A percentile compares a stretch with the other conserved stretches of the same genome.
Evolutionary conservation across 2,113 vertebrate genomes (phyloP).

Genomic region (Elephantulus edwardii): DNA sequence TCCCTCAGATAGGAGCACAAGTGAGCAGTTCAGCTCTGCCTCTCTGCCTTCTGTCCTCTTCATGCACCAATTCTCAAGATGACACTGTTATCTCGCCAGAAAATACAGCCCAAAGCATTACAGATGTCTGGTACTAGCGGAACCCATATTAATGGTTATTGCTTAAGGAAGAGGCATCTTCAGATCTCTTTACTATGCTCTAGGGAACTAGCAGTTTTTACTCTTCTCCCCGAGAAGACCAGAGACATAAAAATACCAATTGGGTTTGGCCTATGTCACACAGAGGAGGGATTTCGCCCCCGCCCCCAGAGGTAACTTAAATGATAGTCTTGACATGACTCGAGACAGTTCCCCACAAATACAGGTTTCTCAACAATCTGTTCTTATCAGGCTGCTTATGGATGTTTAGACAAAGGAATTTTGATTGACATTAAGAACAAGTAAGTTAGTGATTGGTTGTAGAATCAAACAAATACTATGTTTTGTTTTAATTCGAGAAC

Average conservation of each 20-base stretch:
- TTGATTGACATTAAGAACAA: too few relatives aligned
- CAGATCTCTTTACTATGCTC: constrained; percentile 74
- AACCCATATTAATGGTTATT: constrained; percentile 85
- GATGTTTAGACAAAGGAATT: background rate
- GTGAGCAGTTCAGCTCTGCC: constrained; percentile 74
- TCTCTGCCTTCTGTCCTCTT: constrained; percentile 80
- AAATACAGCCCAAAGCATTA: constrained; percentile 84
- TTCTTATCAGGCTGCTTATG: background rate
- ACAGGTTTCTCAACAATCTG: constrained; percentile 40
- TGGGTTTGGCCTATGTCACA: constrained; percentile 66
- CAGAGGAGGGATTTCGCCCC: constrained; percentile 5
- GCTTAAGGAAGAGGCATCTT: constrained; percentile 75
- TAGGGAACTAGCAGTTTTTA: constrained; percentile 74
- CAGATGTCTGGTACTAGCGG: constrained; percentile 82
- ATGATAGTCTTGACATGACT: background rate
- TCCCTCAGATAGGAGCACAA: constrained; percentile 76
- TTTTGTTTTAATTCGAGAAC: too few relatives aligned
- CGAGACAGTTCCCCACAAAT: background rate
- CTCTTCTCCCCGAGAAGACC: constrained; percentile 46
- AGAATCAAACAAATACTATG: background rate
- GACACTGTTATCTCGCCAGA: constrained; percentile 81
- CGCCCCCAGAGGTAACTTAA: constrained; percentile 33
- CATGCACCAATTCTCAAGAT: constrained; percentile 79
- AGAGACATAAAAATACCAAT: constrained; percentile 62
- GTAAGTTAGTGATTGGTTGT: too few relatives aligned